phyloP scores from a whole-genome alignment of 2,797 vertebrate genomes.

The Sebastes cheni region DNA sequence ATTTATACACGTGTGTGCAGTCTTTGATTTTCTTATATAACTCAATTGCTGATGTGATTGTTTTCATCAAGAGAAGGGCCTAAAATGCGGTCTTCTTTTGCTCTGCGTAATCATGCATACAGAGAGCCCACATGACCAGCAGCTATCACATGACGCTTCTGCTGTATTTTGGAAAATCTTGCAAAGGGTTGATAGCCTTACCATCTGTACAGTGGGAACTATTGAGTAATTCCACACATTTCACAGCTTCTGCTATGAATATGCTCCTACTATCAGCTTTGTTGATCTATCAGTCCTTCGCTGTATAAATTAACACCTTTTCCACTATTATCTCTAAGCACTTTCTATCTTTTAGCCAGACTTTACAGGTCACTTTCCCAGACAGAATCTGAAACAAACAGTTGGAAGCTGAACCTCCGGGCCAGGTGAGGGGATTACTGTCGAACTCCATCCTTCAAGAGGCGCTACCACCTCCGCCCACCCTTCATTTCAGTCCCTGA shows the following conservation, averaged over 20 bases:
- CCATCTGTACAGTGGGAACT: slow-evolving; percentile 24
- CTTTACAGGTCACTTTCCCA: slow-evolving; percentile 42
- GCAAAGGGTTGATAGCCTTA: slow-evolving; percentile 23
- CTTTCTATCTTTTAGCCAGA: neutral
- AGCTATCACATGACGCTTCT: slow-evolving; percentile 10
- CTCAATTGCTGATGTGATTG: neutral
- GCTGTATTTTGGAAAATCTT: slow-evolving; percentile 39
- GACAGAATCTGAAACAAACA: slow-evolving; percentile 41
- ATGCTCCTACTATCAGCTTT: neutral
- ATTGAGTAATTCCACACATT: slow-evolving; percentile 18
- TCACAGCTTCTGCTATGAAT: slow-evolving; percentile 17
- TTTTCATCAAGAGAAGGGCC: neutral
- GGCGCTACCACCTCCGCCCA: neutral
- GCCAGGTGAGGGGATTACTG: slow-evolving; percentile 60
- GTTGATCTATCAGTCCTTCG: neutral
- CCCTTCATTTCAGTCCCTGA: neutral
- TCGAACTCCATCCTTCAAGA: slow-evolving; percentile 57
- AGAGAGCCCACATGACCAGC: neutral
- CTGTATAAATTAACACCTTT: neutral
- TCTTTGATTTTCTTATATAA: neutral
- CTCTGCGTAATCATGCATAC: neutral
- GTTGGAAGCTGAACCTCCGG: slow-evolving; percentile 25
- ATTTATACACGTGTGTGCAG: neutral
- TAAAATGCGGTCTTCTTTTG: neutral
- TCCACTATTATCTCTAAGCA: neutral